Evolutionary conservation across 2,113 vertebrate genomes (phyloP), one percentile per base, ranked within the genome.

Genomic region (Eurystomus gularis): DNA sequence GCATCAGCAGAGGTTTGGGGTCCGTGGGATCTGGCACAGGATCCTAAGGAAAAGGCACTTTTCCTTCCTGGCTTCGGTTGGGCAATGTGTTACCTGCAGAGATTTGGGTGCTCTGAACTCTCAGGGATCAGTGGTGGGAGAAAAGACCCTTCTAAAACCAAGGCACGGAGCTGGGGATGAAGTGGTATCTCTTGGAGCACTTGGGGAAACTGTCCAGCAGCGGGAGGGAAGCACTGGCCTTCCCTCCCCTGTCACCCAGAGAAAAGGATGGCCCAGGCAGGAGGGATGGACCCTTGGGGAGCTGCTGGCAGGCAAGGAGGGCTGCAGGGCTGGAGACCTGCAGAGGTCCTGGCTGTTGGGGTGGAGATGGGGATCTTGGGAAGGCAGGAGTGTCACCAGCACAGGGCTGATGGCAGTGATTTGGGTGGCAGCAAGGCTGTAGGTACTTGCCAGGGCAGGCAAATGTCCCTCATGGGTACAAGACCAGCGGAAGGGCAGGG

Each of bases 401-500:
- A 31, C 23, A 26, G 24, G 54, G 62, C 9, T 39, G 35, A 18
- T 69, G 33, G 21, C 87, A 78, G 60, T 2, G 4, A 2, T 57
- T 29, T 54, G 62, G 11, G 40, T 94, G 66, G 61, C 71, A 80
- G 82, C 28, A 9, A 18, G 70, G 70, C 52, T 12, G 3, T 3
- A 18, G 33, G 54, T 0, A 2, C 42, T 3, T 31, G 49, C 42
- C 0, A 4, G 40, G 52, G 54, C n/a, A 65, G 60, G 46, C n/a
- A 82, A 39, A 20, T 0, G 0, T 28, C 26, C 24, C 25, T 49
- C 3, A 1, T 28, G 10, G 14, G 58, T 1, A 1, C 23, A 48
- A 52, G 57, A 62, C 7, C 18, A 4, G 39, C 11, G n/a, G 7
- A 33, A 46, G 72, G 72, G 29, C 17, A 35, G 25, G 48, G 44